Percentiles rank a stretch among this genome's conserved stretches.
Conservation (phyloP, 2,888 invertebrate genomes). For the Sicus ferrugineus region DNA sequence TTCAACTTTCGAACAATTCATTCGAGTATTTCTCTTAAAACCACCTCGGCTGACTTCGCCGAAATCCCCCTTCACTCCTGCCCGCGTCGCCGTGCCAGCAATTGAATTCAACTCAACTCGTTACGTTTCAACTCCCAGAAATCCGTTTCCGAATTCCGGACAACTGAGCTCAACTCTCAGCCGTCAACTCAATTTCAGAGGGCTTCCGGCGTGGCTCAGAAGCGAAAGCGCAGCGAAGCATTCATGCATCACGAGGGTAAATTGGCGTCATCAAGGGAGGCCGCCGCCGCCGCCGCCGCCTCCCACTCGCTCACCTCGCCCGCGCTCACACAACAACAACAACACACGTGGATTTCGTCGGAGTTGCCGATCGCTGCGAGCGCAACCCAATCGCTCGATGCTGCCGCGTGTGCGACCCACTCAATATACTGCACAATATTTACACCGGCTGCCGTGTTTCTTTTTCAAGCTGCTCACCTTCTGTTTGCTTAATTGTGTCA, state of each 20-base stretch:
- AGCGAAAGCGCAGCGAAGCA: constrained; percentile 15
- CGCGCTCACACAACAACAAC: no score
- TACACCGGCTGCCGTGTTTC: not conserved
- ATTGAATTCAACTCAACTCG: not conserved
- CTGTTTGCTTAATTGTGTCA: not conserved
- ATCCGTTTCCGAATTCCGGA: no score
- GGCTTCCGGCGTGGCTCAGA: constrained; percentile 9
- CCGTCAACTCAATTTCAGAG: constrained; percentile 18
- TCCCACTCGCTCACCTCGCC: not conserved
- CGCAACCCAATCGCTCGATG: constrained; percentile 11
- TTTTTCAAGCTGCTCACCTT: not conserved
- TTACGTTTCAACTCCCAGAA: not conserved
- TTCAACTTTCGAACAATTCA: no score
- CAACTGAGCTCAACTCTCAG: not conserved
- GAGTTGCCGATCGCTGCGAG: no score
- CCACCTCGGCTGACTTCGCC: no score
- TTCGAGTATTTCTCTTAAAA: no score
- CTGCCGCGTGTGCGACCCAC: not conserved
- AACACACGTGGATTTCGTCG: no score
- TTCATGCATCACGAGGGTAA: constrained; percentile 12
- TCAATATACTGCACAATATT: constrained; percentile 4
- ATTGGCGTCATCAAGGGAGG: not conserved
- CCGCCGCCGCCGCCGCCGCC: not conserved
- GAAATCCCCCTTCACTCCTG: no score
- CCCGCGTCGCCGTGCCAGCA: no score